Base-by-base conservation (phyloP, 2,888 invertebrate genomes). In the Athalia rosae region DNA sequence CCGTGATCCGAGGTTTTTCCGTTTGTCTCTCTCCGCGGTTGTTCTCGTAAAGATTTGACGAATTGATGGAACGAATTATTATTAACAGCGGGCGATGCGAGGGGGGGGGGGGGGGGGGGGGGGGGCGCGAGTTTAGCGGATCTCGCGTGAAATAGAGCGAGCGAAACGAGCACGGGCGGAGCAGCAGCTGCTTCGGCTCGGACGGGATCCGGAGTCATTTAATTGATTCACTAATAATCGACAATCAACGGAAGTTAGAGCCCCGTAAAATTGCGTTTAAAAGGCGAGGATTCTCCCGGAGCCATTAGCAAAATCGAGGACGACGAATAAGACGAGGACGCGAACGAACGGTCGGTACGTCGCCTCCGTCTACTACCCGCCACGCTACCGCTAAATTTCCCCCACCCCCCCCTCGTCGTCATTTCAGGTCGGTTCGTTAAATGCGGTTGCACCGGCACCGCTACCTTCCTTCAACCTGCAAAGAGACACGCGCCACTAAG, bases 401-500 rank as follows among this genome's bases (percentile, higher is more conserved):
- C 13, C 45, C 13, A 3, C 45, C 47, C 64, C 3, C 59, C 15
- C 4, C 4, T 59, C 63, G 47, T 67, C 67, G 67, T 67, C 67
- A 67, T 67, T 67, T 48, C 67, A 67, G 67, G 28, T 67, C 67
- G 53, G 67, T 50, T 67, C 53, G 64, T 28, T 67, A 67, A 67
- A 67, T 67, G 41, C 50, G 67, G 53, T 48, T 67, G 67, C 53
- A 67, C 67, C 53, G 67, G 71, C 43, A 71, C 48, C 11, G 7
- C 8, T 8, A 61, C n/a, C 64, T 56, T 53, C 69, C 56, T 28
- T 56, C 47, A 43, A 28, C 28, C 28, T 41, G 58, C 13, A 61
- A 61, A 74, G 61, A 43, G 71, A 71, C 71, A 71, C 61, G 73
- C 69, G 56, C 59, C 61, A 61, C 47, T 61, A 74, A 74, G 73